Conservation (phyloP, 2,113 vertebrate genomes). For the Caretta caretta region DNA sequence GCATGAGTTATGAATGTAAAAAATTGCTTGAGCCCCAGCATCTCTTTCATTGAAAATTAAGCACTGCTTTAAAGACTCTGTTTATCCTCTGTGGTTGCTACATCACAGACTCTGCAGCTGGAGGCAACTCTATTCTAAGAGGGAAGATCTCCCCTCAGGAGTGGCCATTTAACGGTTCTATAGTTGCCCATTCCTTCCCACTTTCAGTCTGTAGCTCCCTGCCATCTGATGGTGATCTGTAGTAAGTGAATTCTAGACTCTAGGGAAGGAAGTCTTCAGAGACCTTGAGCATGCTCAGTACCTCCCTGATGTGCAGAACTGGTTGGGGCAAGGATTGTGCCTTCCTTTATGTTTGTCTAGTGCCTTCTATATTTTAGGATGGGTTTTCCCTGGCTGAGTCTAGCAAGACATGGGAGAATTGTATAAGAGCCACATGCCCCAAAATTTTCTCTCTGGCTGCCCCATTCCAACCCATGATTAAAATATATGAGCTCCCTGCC, state of each 20-base stretch:
- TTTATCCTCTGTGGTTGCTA: neutral
- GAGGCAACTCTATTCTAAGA: neutral
- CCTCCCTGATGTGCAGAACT: neutral
- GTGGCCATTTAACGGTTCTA: neutral
- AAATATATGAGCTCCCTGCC: neutral
- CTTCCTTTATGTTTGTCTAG: neutral
- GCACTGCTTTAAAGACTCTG: neutral
- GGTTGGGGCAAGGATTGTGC: neutral
- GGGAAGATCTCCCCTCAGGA: neutral
- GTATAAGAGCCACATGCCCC: neutral
- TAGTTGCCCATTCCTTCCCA: neutral
- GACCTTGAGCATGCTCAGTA: neutral
- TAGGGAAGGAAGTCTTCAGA: neutral
- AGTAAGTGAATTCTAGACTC: neutral
- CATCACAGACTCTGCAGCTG: neutral
- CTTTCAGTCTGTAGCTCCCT: neutral
- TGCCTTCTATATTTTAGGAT: neutral
- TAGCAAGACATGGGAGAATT: neutral
- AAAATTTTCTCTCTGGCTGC: neutral
- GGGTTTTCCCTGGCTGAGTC: neutral
- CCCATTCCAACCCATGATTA: neutral
- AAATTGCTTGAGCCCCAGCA: no score
- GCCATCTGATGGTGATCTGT: neutral
- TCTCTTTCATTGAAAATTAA: no score
- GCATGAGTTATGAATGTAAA: no score